Base-by-base conservation (phyloP, 2,888 invertebrate species). In the Zeuzera pyrina region DNA sequence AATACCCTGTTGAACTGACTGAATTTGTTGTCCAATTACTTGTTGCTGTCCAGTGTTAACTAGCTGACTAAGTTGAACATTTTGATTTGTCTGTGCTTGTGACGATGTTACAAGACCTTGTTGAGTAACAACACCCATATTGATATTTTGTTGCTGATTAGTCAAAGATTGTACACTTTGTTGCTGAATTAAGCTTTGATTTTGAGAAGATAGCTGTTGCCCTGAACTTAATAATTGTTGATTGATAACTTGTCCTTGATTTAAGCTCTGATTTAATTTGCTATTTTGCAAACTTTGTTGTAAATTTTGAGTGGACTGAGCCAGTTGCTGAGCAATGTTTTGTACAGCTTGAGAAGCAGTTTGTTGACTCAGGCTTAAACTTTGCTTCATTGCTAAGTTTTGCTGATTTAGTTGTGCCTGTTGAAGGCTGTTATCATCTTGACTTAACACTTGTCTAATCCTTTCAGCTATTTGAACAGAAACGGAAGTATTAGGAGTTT, bases 391-490 rank as follows among this genome's bases (percentile, higher is more conserved):
- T 2, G 72, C 70, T 55, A 81, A 51, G 34, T 71, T 81, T 33
- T 83, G 81, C 35, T 79, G 78, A 39, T 68, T 73, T 7, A 76
- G 39, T 41, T 83, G 84, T 31, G 72, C 65, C 35, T 77, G 84
- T 40, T 81, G 79, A 26, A 84, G 49, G 35, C 78, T 81, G 41
- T 79, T 81, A 8, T 81, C 79, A 53, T 79, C 81, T 35, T 83
- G 83, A 45, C 83, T 83, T 16, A 83, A 49, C 81, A 83, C 81
- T 46, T 89, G 89, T 25, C 85, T 85, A 12, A 87, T 88, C 27
- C 87, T 78, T 45, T 88, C 88, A 56, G 88, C 88, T 43, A 88
- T 85, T 43, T 88, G 88, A 25, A 87, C 87, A 31, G 78, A 87
- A 58, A 88, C 85, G 21, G 86, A 65, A 11, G 72, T 73, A 27